phyloP scores from a whole-genome alignment of 2,888 invertebrate genomes.

The Epinotia demarniana region DNA sequence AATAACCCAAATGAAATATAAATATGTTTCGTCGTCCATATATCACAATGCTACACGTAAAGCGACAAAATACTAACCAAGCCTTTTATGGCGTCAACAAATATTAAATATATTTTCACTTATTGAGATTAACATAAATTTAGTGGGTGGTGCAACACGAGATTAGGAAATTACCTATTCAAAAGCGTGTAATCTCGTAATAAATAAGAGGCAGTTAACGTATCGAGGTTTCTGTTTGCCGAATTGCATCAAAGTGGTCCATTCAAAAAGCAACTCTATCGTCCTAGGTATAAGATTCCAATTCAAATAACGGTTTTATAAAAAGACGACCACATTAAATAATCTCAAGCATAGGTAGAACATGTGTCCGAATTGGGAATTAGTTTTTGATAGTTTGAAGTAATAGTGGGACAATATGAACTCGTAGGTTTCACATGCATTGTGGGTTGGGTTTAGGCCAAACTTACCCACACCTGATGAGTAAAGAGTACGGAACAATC shows the following conservation, averaged over 20 bases:
- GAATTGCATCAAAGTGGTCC: no score
- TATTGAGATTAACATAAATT: constrained; percentile 40
- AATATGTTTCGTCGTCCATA: background rate
- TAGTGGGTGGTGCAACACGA: constrained; percentile 11
- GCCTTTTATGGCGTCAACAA: constrained; percentile 5
- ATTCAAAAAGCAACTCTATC: no score
- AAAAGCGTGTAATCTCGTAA: constrained; percentile 34
- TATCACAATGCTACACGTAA: background rate
- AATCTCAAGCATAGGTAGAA: background rate
- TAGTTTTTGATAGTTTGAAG: constrained; percentile 15
- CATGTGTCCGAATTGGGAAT: constrained; percentile 21
- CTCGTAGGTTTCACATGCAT: background rate
- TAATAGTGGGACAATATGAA: background rate
- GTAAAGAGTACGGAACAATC: no score
- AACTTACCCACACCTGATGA: background rate
- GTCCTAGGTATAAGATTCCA: no score
- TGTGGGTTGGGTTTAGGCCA: background rate
- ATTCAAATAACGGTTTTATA: no score
- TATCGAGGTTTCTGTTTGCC: constrained; percentile 13
- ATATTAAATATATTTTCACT: constrained; percentile 35
- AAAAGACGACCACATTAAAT: background rate
- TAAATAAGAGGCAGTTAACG: constrained; percentile 40
- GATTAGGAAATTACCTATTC: constrained; percentile 33
- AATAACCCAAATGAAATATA: background rate
- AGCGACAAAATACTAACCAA: constrained; percentile 13